Evolutionary conservation across 1,140 invertebrate genomes (phyloP), one percentile per base, ranked within the genome.

Genomic region (Hyles euphorbiae): DNA sequence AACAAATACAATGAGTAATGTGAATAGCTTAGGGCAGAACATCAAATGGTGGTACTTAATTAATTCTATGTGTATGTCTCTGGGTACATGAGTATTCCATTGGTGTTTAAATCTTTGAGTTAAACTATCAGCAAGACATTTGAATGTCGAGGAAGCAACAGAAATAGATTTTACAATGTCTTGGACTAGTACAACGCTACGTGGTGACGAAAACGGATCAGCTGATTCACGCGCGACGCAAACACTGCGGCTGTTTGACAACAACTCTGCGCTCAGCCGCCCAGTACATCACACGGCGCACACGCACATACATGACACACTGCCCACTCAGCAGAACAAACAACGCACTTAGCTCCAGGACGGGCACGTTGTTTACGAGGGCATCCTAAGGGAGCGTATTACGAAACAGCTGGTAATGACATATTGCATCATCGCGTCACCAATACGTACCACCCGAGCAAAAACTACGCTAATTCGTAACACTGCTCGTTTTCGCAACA

Each of bases 401-500:
- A 75, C 77, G 78, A 80, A 71, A 81, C 69, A 61, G 69, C 72
- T 80, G 77, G 72, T 76, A 86, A 78, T 82, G 78, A 78, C 78
- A 78, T 78, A 82, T 88, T 88, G 85, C 85, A 88, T 86, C 79
- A 88, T 74, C 74, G 54, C 53, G 47, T 50, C 56, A 61, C 6
- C 54, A 56, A 36, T 49, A 48, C 43, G 63, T 54, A 47, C 53
- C 50, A 58, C 59, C 55, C 36, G 48, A 57, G 58, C 53, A 55
- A 56, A 65, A 70, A 63, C 49, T 53, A 63, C 48, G 63, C 61
- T 70, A 73, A 70, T 68, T 73, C 56, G 53, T 74, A 62, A 75
- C 69, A 63, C 49, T 62, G 55, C 49, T 53, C 56, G 55, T 53
- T 70, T 68, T 72, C 67, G 65, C 67, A 76, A 72, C 60, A 22